Percentiles rank a stretch among this genome's conserved stretches.
phyloP scores from a whole-genome alignment of 2,113 vertebrate genomes.

The Calypte anna region DNA sequence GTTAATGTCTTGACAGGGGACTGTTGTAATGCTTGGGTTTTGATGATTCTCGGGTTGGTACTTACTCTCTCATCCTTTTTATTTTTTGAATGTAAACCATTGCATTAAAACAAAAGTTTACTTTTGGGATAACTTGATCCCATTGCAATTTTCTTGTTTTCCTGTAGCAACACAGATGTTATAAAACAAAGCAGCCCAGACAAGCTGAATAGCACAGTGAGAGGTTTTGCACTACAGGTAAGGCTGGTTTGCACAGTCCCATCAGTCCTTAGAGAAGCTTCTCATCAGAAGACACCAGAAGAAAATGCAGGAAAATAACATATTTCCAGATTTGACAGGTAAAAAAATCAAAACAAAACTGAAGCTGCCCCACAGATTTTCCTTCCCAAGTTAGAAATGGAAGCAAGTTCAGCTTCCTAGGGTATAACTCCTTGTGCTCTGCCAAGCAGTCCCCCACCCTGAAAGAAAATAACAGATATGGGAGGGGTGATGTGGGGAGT shows the following conservation, averaged over 20 bases:
- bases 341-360: neutral
- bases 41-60: neutral
- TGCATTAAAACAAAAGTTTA: neutral
- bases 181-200: neutral
- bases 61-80: neutral
- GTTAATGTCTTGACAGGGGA: neutral
- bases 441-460: neutral
- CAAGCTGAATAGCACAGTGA: neutral
- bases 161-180: neutral
- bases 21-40: neutral
- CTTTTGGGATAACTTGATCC: neutral
- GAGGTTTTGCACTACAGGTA: neutral
- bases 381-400: neutral
- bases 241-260: neutral
- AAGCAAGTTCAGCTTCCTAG: neutral
- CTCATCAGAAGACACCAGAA: neutral
- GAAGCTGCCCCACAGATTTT: neutral
- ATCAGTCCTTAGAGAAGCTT: neutral
- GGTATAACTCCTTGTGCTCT: neutral
- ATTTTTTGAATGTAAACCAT: neutral
- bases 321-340: neutral
- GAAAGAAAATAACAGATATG: neutral
- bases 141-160: neutral
- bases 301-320: neutral
- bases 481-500: fast-evolving